Base-by-base conservation (phyloP, 2,797 vertebrate species). In the Pteronotus mesoamericanus region DNA sequence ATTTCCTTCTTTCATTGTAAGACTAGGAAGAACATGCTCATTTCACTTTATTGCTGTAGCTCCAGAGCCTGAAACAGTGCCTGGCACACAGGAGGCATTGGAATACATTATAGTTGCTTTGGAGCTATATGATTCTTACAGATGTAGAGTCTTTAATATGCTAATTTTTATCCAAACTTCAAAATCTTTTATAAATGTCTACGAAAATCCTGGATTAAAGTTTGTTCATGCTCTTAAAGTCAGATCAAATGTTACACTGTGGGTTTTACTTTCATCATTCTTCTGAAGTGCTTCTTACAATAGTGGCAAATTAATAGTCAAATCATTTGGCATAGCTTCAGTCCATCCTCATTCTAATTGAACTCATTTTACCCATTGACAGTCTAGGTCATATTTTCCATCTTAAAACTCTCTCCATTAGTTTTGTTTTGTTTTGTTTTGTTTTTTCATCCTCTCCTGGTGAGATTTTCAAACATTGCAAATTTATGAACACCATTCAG, bases 401-500 rank as follows among this genome's bases (percentile, higher is more conserved):
- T 61, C 37, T 46, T 53, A 48, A 74, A 80, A 86, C 39, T 34
- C 55, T 66, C 48, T 46, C 10, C 12, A 37, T 24, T 37, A 8
- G 24, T 11, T 29, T 26, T 44, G 68, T 61, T 6, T 42, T n/a
- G n/a, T n/a, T n/a, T n/a, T n/a, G n/a, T n/a, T n/a, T 46, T 53
- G 48, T 11, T 18, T 39, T 74, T 39, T 8, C 11, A 34, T 61
- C 51, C 21, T 87, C 6, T 86, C 32, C 29, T 59, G 1, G 9
- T 66, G 37, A 83, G 32, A 87, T n/a, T 94, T 87, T 87, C 16
- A 94, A 82, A 39, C 5, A 59, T 7, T 79, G 22, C 0, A 42
- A 87, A 89, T 79, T 84, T 96, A 75, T 90, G 48, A 90, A 94
- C 82, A 84, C 16, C 32, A 24, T 22, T 53, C 79, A 32, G 93